Conservation (phyloP, 2,797 vertebrate genomes). For the Anabas testudineus region DNA sequence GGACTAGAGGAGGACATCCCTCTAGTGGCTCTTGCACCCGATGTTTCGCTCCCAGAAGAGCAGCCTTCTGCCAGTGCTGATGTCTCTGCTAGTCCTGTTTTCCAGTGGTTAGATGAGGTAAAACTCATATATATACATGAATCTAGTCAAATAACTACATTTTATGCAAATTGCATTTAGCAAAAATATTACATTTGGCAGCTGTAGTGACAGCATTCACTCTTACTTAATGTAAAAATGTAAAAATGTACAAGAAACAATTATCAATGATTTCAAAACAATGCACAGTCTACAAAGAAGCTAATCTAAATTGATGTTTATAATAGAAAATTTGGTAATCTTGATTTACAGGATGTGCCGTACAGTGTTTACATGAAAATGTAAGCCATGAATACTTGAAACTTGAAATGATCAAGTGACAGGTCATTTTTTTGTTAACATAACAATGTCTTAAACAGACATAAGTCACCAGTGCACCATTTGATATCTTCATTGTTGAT, state of each 20-base stretch:
- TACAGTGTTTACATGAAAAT: conserved; percentile 2
- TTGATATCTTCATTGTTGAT: conserved; percentile 28
- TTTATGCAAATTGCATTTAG: conserved; percentile 5
- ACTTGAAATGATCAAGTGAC: conserved; percentile 20
- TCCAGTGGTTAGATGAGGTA: conserved; percentile 92
- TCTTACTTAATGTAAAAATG: background rate
- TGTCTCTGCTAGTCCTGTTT: conserved; percentile 78
- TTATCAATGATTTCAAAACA: conserved; percentile 3
- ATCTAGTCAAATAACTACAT: background rate
- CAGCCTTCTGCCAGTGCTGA: conserved; percentile 44
- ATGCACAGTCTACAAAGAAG: background rate
- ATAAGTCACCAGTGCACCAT: conserved; percentile 47
- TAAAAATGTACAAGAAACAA: background rate
- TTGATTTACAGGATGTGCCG: background rate
- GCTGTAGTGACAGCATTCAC: background rate
- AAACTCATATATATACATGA: conserved; percentile 17
- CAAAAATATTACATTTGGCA: background rate
- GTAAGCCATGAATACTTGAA: conserved; percentile 14
- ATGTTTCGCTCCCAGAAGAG: conserved; percentile 75
- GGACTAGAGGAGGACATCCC: conserved; percentile 46
- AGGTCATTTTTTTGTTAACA: conserved; percentile 55
- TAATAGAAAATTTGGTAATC: too few relatives aligned
- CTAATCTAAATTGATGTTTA: conserved; percentile 1
- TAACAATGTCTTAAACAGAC: conserved; percentile 63
- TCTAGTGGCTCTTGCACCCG: conserved; percentile 74